These are phyloP conservation scores for Pilophorus perplexus DNA, from an alignment of 2,888 invertebrate species.

Conservation along the genomic window DNA sequence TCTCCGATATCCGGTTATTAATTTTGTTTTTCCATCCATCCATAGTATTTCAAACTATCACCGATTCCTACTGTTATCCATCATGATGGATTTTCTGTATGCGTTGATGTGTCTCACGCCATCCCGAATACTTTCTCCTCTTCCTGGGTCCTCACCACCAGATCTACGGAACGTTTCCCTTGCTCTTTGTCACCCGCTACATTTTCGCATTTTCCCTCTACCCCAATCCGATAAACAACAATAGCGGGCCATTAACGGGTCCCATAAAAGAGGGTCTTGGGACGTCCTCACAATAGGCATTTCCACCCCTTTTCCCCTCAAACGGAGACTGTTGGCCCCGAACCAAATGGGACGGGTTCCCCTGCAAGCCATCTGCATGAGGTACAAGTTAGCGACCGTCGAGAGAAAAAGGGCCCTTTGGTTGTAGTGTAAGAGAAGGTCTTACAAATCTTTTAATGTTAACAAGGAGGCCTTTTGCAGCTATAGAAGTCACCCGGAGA, in stretches of 20 bases:
- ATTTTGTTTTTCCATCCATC: too few species aligned
- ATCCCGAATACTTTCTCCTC: too few species aligned
- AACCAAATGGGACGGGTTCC: constrained; percentile 15
- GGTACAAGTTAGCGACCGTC: constrained; percentile 13
- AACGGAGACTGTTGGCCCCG: constrained; percentile 7
- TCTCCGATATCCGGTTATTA: too few species aligned
- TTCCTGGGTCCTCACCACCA: too few species aligned
- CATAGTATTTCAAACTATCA: too few species aligned
- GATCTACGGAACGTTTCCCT: too few species aligned
- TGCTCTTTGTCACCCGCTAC: too few species aligned
- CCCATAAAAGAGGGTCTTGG: constrained; percentile 12
- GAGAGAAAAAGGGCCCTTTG: background rate
- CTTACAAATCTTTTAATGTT: background rate
- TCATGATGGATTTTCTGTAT: too few species aligned
- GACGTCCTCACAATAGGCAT: constrained; percentile 21
- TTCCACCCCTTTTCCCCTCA: constrained; percentile 21
- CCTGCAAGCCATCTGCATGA: constrained; percentile 28
- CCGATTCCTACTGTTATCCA: too few species aligned
- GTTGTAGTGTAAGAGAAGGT: background rate
- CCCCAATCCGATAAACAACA: constrained; percentile 26
- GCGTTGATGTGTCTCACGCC: too few species aligned
- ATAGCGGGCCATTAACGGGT: constrained; percentile 19
- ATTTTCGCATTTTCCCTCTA: constrained; percentile 7
- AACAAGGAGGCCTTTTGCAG: background rate
- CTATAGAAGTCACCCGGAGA: background rate